Conservation (phyloP, 2,797 vertebrate genomes). For the Gambelia wislizenii region DNA sequence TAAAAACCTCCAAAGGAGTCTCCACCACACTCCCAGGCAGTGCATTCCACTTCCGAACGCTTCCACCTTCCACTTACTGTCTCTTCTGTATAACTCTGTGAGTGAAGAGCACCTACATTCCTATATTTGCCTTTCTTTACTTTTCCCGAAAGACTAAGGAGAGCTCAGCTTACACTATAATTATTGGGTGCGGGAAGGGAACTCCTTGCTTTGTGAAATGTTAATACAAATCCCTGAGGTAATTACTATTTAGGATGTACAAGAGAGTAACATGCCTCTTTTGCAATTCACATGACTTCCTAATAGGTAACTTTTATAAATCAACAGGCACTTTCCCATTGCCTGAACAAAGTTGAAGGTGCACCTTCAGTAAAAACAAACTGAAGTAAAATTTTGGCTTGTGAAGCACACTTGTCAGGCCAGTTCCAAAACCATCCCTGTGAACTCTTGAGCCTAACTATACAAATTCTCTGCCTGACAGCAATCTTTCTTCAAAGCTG, state of each 20-base stretch:
- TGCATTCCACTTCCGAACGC: too few species aligned
- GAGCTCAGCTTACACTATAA: not conserved
- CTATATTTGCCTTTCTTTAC: conserved; percentile 22
- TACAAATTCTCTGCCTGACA: not conserved
- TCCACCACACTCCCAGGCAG: too few species aligned
- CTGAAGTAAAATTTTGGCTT: not conserved
- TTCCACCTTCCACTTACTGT: too few species aligned
- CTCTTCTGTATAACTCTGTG: not conserved
- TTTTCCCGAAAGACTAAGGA: conserved; percentile 13
- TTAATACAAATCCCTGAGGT: conserved; percentile 2
- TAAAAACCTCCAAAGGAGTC: too few species aligned
- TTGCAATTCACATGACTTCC: not conserved
- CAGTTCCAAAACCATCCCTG: not conserved
- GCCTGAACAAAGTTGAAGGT: not conserved
- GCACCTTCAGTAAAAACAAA: not conserved
- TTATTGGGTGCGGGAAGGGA: conserved; percentile 35
- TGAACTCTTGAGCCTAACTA: not conserved
- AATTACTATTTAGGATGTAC: conserved; percentile 36
- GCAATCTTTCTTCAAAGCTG: not conserved
- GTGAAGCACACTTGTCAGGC: not conserved
- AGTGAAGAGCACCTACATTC: not conserved
- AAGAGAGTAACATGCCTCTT: conserved; percentile 3
- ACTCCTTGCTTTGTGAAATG: conserved; percentile 21
- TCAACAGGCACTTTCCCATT: not conserved
- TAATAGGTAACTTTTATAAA: conserved; percentile 4